Evolutionary conservation across 2,797 vertebrate genomes (phyloP).

Genomic region (Tamandua tetradactyla): DNA sequence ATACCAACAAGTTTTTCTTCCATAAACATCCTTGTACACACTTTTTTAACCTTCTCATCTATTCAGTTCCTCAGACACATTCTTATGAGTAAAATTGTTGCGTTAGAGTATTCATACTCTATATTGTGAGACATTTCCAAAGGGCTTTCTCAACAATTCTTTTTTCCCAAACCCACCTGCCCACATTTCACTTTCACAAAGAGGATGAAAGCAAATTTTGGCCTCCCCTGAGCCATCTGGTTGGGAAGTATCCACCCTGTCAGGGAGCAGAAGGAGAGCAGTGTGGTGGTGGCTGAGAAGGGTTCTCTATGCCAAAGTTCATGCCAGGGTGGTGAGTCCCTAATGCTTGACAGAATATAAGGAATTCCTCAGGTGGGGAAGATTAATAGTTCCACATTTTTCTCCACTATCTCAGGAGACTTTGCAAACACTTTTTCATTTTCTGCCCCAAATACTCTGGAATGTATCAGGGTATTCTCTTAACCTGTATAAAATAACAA

Average conservation of each 20-base stretch:
- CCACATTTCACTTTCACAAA: background rate
- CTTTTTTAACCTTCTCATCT: background rate
- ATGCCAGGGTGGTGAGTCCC: too few species aligned
- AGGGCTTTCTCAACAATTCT: background rate
- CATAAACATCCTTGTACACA: background rate
- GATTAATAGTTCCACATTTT: too few species aligned
- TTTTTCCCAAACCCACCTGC: background rate
- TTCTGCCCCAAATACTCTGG: too few species aligned
- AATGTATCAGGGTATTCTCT: too few species aligned
- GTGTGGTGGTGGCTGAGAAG: background rate
- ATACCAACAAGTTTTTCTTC: background rate
- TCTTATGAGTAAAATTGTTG: slow-evolving; percentile 3
- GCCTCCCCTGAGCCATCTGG: background rate
- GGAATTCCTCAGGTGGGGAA: too few species aligned
- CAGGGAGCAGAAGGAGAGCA: background rate
- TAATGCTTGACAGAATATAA: too few species aligned
- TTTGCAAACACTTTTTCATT: too few species aligned
- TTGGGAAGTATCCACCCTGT: too few species aligned
- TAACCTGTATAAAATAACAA: too few species aligned
- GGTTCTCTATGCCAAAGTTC: background rate
- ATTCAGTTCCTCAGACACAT: background rate
- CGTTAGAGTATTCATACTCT: background rate
- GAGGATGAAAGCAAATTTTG: background rate
- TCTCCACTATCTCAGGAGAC: too few species aligned
- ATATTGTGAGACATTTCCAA: background rate